Conservation (phyloP, 2,888 invertebrate species). For the Diploptera punctata region DNA sequence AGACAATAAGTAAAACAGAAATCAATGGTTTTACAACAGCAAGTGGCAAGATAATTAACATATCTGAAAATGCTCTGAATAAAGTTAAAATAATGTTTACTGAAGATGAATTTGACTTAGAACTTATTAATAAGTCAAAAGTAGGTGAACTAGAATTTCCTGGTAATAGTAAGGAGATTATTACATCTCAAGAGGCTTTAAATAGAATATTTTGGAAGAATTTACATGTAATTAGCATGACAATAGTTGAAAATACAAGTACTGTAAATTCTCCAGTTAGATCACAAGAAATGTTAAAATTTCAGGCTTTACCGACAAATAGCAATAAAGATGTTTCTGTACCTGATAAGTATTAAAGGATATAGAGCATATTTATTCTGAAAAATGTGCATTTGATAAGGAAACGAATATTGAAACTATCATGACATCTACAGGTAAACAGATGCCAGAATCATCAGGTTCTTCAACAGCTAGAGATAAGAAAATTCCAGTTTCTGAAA, state of each 20-base stretch:
- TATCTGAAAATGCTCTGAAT: conserved; percentile 50
- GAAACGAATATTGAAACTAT: too few species aligned
- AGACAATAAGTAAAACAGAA: neutral
- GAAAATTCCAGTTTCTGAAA: too few species aligned
- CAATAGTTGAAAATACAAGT: conserved; percentile 51
- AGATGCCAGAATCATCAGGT: conserved; percentile 30
- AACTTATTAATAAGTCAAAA: conserved; percentile 40
- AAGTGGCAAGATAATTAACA: conserved; percentile 53
- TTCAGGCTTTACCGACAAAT: conserved; percentile 46
- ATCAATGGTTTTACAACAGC: conserved; percentile 44
- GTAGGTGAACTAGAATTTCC: conserved; percentile 46
- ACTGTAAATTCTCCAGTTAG: neutral
- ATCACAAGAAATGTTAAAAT: neutral
- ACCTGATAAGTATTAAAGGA: conserved; percentile 34
- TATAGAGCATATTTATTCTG: conserved; percentile 35
- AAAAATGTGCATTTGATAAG: neutral
- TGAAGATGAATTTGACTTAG: conserved; percentile 42
- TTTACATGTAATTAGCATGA: conserved; percentile 50
- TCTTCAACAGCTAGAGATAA: conserved; percentile 46
- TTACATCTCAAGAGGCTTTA: conserved; percentile 47
- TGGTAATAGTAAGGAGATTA: conserved; percentile 48
- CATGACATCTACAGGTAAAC: conserved; percentile 21
- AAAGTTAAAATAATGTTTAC: conserved; percentile 51
- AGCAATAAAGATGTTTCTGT: conserved; percentile 53
- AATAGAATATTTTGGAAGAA: too few species aligned